These are phyloP conservation scores for Cetonia aurata DNA, from an alignment of 2,888 invertebrate species.

Conservation along the genomic window DNA sequence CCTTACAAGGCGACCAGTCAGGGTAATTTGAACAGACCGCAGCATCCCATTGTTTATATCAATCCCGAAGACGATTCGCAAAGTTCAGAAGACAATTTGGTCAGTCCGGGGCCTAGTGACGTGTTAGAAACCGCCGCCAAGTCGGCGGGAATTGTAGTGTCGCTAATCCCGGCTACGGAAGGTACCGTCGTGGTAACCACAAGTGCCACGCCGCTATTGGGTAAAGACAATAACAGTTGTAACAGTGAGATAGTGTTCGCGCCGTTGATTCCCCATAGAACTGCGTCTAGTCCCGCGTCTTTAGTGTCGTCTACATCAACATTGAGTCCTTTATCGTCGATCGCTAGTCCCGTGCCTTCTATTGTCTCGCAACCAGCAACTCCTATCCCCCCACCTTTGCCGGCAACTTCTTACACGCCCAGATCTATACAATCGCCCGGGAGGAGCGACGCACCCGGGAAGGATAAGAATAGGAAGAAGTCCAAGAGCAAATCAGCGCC, in stretches of 20 bases:
- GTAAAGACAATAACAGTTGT: constrained; percentile 56
- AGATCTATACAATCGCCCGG: constrained; percentile 66
- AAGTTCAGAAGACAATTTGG: constrained; percentile 77
- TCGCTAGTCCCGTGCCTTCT: constrained; percentile 71
- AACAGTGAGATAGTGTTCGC: constrained; percentile 68
- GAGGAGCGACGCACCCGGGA: constrained; percentile 73
- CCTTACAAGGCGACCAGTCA: constrained; percentile 93
- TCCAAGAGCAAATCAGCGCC: constrained; percentile 84
- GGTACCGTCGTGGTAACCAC: constrained; percentile 62
- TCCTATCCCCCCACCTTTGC: constrained; percentile 70
- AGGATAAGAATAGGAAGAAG: constrained; percentile 86
- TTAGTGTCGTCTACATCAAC: constrained; percentile 76
- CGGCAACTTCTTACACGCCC: constrained; percentile 68
- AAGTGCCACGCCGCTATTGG: constrained; percentile 58
- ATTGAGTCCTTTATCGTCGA: constrained; percentile 76
- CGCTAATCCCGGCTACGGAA: constrained; percentile 73
- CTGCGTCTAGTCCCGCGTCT: constrained; percentile 66
- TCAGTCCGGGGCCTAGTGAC: constrained; percentile 65
- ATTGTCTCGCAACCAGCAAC: constrained; percentile 67
- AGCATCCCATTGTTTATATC: constrained; percentile 87
- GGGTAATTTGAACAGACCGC: constrained; percentile 86
- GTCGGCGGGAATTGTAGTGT: constrained; percentile 78
- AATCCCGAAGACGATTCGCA: constrained; percentile 92
- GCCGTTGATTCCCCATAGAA: constrained; percentile 68
- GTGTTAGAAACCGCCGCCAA: constrained; percentile 76